Conservation (phyloP, 2,888 invertebrate genomes). For the Eupithecia subfuscata region DNA sequence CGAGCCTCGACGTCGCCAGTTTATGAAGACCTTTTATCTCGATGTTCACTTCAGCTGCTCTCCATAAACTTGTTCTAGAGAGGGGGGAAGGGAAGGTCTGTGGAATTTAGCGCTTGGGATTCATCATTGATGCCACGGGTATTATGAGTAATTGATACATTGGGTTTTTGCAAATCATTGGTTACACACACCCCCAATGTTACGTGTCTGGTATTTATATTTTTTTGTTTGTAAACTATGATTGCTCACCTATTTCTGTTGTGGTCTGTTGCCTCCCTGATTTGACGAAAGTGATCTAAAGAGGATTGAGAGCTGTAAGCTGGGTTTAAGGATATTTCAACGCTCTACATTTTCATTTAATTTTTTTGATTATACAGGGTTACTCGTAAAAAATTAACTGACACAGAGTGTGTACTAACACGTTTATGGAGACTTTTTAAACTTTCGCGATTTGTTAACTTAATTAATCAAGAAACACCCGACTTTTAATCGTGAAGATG, state of each 20-base stretch:
- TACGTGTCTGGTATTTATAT: conserved; percentile 18
- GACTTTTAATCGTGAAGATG: too few relatives aligned
- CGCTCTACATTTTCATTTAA: too few relatives aligned
- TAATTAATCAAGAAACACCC: too few relatives aligned
- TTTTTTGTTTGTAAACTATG: not conserved
- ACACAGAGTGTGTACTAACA: too few relatives aligned
- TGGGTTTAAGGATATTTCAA: too few relatives aligned
- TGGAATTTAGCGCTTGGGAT: conserved; percentile 24
- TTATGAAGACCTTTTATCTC: conserved; percentile 37
- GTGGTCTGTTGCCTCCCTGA: not conserved
- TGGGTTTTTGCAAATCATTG: conserved; percentile 46
- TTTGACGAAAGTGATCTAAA: not conserved
- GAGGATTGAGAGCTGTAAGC: too few relatives aligned
- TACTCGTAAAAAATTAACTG: too few relatives aligned
- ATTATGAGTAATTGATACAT: conserved; percentile 32
- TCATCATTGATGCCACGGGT: conserved; percentile 17
- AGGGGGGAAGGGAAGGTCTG: conserved; percentile 17
- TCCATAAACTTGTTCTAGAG: not conserved
- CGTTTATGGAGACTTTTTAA: too few relatives aligned
- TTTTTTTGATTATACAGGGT: too few relatives aligned
- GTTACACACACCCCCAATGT: conserved; percentile 50
- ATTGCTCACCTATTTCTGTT: not conserved
- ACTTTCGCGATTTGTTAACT: too few relatives aligned
- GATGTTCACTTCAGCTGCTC: conserved; percentile 5
- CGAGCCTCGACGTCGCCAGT: conserved; percentile 34